phyloP scores from a whole-genome alignment of 1,140 invertebrate genomes.

The Apis laboriosa region DNA sequence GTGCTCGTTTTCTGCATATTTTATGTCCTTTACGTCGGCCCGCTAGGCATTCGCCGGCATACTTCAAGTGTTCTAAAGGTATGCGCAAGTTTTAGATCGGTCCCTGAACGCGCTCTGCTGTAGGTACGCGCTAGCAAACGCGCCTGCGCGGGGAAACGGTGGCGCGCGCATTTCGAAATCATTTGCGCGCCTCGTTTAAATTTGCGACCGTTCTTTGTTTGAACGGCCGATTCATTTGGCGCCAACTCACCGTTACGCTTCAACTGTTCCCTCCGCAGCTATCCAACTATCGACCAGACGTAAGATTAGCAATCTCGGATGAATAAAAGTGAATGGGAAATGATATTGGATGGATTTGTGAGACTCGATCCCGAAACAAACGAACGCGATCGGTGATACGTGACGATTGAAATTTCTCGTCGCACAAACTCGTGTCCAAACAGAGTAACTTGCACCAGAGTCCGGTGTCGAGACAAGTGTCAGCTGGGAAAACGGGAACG shows the following conservation, averaged over 20 bases:
- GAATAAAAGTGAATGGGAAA: neutral
- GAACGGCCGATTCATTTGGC: neutral
- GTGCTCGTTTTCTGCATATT: conserved; percentile 61
- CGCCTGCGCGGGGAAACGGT: neutral
- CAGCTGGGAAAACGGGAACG: conserved; percentile 20
- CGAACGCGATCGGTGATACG: neutral
- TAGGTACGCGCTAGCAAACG: neutral
- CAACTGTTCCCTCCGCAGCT: neutral
- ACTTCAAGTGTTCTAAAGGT: conserved; percentile 36
- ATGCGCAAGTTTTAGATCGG: conserved; percentile 42
- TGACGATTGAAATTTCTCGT: conserved; percentile 21
- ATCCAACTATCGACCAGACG: neutral
- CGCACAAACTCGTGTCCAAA: conserved; percentile 1
- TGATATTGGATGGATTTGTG: neutral
- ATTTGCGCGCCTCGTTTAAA: neutral
- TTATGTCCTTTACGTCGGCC: conserved; percentile 36
- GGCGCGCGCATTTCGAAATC: neutral
- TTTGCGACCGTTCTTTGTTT: neutral
- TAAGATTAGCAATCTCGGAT: neutral
- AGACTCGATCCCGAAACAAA: neutral
- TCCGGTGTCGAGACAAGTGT: conserved; percentile 10
- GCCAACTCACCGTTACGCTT: neutral
- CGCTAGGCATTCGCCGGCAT: conserved; percentile 38
- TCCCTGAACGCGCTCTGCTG: neutral
- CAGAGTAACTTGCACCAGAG: conserved; percentile 9